These are phyloP conservation scores for Serrognathus titanus DNA, from an alignment of 2,888 invertebrate species.

Conservation along the genomic window DNA sequence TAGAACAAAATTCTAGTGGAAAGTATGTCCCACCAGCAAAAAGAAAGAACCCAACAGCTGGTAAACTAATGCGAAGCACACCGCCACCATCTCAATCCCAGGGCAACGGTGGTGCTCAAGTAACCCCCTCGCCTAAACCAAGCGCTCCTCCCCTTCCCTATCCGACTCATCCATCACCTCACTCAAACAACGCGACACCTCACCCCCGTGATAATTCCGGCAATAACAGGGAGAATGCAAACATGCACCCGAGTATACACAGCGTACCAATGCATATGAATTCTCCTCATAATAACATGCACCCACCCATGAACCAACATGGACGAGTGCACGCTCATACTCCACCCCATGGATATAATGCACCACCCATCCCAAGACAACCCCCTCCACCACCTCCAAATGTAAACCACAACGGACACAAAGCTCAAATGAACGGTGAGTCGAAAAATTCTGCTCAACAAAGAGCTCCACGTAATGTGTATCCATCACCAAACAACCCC, in stretches of 20 bases:
- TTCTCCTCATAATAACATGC: slow-evolving; percentile 28
- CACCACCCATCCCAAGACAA: slow-evolving; percentile 16
- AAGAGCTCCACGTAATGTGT: slow-evolving; percentile 32
- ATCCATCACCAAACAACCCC: slow-evolving; percentile 36
- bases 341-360: slow-evolving; percentile 28
- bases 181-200: slow-evolving; percentile 25
- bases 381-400: slow-evolving; percentile 16
- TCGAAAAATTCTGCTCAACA: slow-evolving; percentile 18
- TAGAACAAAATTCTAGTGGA: slow-evolving; percentile 43
- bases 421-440: slow-evolving; percentile 43
- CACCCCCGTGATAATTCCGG: slow-evolving; percentile 25
- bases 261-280: slow-evolving; percentile 20
- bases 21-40: slow-evolving; percentile 79
- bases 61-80: slow-evolving; percentile 65
- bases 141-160: slow-evolving; percentile 21
- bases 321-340: slow-evolving; percentile 31
- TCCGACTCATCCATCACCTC: slow-evolving; percentile 27
- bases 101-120: slow-evolving; percentile 37
- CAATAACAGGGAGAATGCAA: slow-evolving; percentile 10
- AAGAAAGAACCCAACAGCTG: slow-evolving; percentile 64
- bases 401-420: slow-evolving; percentile 17
- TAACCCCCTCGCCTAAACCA: slow-evolving; percentile 40
- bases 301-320: slow-evolving; percentile 21
- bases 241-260: slow-evolving; percentile 19
- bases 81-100: slow-evolving; percentile 50